Percentiles rank a stretch among this genome's conserved stretches.
phyloP scores from a whole-genome alignment of 2,797 vertebrate genomes.

The Eospalax fontanierii region DNA sequence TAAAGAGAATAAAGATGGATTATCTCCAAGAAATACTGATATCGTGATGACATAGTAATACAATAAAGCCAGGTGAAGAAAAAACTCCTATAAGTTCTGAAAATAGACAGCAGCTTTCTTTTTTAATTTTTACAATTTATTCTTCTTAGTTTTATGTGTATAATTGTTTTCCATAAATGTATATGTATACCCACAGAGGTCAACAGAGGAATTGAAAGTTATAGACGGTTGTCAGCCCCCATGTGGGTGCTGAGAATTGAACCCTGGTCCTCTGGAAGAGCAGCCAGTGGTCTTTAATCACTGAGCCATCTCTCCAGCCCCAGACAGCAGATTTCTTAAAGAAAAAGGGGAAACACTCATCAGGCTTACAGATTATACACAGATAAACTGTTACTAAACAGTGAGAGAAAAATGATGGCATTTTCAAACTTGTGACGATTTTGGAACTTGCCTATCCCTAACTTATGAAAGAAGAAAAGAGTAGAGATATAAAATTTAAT shows the following conservation, averaged over 20 bases:
- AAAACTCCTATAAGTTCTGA: not conserved
- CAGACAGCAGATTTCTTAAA: not conserved
- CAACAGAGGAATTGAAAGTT: too few relatives aligned
- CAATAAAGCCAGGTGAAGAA: constrained; percentile 21
- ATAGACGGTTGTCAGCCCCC: too few relatives aligned
- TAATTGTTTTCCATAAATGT: too few relatives aligned
- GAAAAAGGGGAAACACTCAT: not conserved
- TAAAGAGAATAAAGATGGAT: constrained; percentile 1
- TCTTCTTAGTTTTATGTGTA: too few relatives aligned
- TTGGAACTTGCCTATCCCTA: not conserved
- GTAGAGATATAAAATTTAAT: constrained; percentile 30
- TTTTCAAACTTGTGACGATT: constrained; percentile 53
- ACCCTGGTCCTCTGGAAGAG: too few relatives aligned
- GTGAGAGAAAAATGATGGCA: not conserved
- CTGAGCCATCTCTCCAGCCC: too few relatives aligned
- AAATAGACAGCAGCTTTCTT: not conserved
- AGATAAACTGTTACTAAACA: constrained; percentile 33
- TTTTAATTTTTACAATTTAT: too few relatives aligned
- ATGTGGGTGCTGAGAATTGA: too few relatives aligned
- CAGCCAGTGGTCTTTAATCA: too few relatives aligned
- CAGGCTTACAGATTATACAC: not conserved
- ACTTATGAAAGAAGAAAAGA: constrained; percentile 49
- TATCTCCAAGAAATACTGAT: constrained; percentile 11
- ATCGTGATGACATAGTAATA: constrained; percentile 3
- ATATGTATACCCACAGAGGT: too few relatives aligned